A percentile compares a stretch with the other conserved stretches of the same genome.
Evolutionary conservation across 37 sponge, comb jelly and placozoan genomes (phyloP).

Genomic region (Corticium candelabrum): DNA sequence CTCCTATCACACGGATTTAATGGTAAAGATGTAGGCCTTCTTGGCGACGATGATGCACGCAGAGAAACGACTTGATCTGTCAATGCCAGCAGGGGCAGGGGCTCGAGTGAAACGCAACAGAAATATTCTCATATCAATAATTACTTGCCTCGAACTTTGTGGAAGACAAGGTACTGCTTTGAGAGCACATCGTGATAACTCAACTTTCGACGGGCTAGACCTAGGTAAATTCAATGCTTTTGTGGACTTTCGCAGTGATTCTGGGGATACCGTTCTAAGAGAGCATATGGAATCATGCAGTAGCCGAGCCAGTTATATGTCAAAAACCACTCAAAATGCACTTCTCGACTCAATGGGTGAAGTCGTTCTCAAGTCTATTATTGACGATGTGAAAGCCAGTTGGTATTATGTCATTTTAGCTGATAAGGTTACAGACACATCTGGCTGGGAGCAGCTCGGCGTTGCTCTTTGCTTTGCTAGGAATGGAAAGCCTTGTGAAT

Average conservation of each 20-base stretch:
- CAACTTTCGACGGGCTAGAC: slow-evolving; percentile 8
- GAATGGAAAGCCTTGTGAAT: slow-evolving; percentile 8
- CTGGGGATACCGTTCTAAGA: slow-evolving; percentile 17
- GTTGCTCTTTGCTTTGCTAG: slow-evolving; percentile 18
- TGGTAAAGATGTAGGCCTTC: no score
- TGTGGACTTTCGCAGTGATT: slow-evolving; percentile 24
- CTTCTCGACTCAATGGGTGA: slow-evolving; percentile 16
- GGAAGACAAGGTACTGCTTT: slow-evolving; percentile 26
- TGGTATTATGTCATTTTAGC: not conserved
- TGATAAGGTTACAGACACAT: slow-evolving; percentile 10
- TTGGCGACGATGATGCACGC: no score
- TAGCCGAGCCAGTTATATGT: slow-evolving; percentile 15
- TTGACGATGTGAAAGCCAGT: not conserved
- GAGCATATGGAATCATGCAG: slow-evolving; percentile 14
- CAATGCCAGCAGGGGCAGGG: no score
- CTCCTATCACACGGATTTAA: no score
- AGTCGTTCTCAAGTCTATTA: not conserved
- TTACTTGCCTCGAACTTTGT: slow-evolving; percentile 21
- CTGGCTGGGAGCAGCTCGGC: slow-evolving; percentile 18
- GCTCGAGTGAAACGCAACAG: no score
- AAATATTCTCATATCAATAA: no score
- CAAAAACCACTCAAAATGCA: slow-evolving; percentile 26
- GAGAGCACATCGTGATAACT: slow-evolving; percentile 23
- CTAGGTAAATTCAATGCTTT: slow-evolving; percentile 22
- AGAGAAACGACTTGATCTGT: no score